A percentile compares a stretch with the other conserved stretches of the same genome.
Conservation (phyloP, 2,888 invertebrate species). For the Calameuta filiformis region DNA sequence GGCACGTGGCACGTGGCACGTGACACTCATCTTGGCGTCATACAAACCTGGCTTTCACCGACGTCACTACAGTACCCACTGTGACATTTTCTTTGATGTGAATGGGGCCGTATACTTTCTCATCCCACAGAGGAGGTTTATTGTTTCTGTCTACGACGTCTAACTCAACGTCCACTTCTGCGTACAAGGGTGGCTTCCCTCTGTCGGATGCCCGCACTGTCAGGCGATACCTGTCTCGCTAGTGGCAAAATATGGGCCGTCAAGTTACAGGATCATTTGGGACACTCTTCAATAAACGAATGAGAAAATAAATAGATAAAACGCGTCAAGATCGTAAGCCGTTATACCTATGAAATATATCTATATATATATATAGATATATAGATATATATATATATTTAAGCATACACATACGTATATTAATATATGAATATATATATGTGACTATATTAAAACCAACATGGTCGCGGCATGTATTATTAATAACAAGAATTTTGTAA, state of each 20-base stretch:
- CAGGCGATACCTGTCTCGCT: constrained; percentile 97
- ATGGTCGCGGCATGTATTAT: not conserved
- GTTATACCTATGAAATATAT: constrained; percentile 24
- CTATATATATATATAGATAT: constrained; percentile 41
- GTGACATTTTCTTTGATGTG: constrained; percentile 99
- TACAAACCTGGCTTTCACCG: constrained; percentile 98
- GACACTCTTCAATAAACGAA: constrained; percentile 28
- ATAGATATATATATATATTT: constrained; percentile 61
- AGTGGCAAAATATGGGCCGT: constrained; percentile 79
- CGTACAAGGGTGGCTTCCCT: constrained; percentile 90
- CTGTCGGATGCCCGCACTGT: constrained; percentile 96
- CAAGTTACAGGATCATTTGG: constrained; percentile 70
- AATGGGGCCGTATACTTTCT: constrained; percentile 95
- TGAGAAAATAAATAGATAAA: constrained; percentile 5
- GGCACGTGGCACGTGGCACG: constrained; percentile 26
- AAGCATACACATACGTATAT: not conserved
- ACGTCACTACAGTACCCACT: constrained; percentile 98
- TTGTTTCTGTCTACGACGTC: constrained; percentile 98
- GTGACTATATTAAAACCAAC: not conserved
- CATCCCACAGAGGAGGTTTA: constrained; percentile 97
- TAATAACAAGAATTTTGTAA: not conserved
- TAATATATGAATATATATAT: constrained; percentile 67
- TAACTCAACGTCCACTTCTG: constrained; percentile 97
- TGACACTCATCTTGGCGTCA: constrained; percentile 49
- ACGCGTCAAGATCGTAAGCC: constrained; percentile 20